Conservation (phyloP, 1,140 invertebrate species). For the Gryllus bimaculatus region DNA sequence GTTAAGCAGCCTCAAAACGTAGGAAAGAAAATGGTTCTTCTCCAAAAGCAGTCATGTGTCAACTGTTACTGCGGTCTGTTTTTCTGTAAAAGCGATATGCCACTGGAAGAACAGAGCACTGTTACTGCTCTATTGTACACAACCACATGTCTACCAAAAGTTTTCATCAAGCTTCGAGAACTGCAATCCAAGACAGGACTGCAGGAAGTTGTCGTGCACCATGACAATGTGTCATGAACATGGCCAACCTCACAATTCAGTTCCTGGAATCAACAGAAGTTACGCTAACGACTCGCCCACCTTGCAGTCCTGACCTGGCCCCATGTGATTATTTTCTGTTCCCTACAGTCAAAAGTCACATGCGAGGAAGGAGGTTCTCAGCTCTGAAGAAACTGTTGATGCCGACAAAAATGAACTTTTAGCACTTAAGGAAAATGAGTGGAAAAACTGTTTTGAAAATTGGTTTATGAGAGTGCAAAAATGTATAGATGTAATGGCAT, state of each 20-base stretch:
- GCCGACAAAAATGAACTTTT: too few relatives aligned
- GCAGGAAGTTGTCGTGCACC: background rate
- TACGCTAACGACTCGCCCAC: background rate
- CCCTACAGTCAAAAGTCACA: background rate
- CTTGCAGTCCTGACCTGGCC: conserved; percentile 7
- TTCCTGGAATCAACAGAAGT: conserved; percentile 9
- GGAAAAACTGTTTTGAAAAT: too few relatives aligned
- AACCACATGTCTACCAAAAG: background rate
- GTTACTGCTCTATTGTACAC: background rate
- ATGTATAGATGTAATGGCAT: too few relatives aligned
- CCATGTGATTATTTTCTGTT: too few relatives aligned
- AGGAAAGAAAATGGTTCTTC: background rate
- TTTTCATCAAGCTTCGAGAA: conserved; percentile 6
- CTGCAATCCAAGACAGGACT: background rate
- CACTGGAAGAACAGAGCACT: background rate
- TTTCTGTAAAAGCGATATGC: too few relatives aligned
- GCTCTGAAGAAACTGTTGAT: background rate
- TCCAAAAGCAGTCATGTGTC: too few relatives aligned
- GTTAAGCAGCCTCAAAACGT: background rate
- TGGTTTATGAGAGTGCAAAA: too few relatives aligned
- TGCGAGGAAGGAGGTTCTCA: background rate
- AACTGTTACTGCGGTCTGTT: background rate
- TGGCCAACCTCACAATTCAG: background rate
- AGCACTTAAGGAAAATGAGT: too few relatives aligned
- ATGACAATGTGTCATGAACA: background rate